These are phyloP conservation scores for Wasmannia auropunctata DNA, from an alignment of 1,140 invertebrate species.

Conservation along the genomic window DNA sequence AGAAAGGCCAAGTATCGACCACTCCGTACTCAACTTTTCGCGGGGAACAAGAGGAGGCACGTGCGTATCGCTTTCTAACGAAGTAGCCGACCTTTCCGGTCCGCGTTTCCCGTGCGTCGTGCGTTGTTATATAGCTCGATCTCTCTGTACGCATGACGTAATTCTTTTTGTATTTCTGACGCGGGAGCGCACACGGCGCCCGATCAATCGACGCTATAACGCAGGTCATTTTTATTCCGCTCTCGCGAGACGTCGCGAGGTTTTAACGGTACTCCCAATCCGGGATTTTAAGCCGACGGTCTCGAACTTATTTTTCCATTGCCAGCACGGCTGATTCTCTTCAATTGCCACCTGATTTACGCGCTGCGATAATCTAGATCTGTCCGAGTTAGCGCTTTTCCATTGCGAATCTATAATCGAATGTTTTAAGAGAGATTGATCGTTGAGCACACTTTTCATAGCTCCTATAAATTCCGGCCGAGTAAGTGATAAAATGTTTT, in stretches of 20 bases:
- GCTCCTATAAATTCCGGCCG: not conserved
- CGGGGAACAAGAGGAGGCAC: constrained; percentile 24
- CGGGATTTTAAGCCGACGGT: no score
- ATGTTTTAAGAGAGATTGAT: not conserved
- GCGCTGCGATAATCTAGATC: not conserved
- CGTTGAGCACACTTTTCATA: not conserved
- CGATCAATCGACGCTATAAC: not conserved
- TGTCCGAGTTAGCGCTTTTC: not conserved
- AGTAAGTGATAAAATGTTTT: constrained; percentile 33
- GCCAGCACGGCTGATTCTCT: not conserved
- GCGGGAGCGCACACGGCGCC: not conserved
- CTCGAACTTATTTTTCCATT: no score
- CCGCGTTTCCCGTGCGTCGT: constrained; percentile 25
- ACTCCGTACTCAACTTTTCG: not conserved
- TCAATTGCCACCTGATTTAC: not conserved
- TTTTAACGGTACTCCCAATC: not conserved
- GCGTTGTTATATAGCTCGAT: not conserved
- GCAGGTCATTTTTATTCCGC: not conserved
- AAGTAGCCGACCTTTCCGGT: constrained; percentile 19
- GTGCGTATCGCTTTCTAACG: constrained; percentile 41
- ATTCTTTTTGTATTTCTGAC: not conserved
- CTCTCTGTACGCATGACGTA: not conserved
- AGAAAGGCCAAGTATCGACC: constrained; percentile 43
- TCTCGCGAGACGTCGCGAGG: not conserved
- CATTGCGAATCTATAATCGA: constrained; percentile 2